Conservation (phyloP, 2,797 vertebrate genomes). For the Erethizon dorsatum region DNA sequence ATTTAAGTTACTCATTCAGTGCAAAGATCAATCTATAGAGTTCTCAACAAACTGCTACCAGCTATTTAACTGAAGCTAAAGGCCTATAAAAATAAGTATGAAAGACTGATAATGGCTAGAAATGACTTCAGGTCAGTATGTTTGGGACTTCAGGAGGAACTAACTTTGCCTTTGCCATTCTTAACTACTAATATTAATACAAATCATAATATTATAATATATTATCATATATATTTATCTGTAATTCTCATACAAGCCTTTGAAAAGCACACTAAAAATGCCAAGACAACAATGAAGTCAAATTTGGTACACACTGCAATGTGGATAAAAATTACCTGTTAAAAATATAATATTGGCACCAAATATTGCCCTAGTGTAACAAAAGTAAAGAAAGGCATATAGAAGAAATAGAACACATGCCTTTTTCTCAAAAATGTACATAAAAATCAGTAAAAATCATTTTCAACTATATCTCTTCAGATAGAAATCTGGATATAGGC, state of each 20-base stretch:
- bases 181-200: background rate
- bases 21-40: background rate
- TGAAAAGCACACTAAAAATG: constrained; percentile 22
- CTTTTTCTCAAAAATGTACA: constrained; percentile 46
- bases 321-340: background rate
- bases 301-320: constrained; percentile 18
- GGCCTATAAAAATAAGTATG: background rate
- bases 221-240: background rate
- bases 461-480: constrained; percentile 28
- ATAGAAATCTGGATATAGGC: background rate
- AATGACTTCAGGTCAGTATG: background rate
- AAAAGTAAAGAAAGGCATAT: constrained; percentile 28
- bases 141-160: background rate
- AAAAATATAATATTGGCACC: background rate
- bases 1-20: constrained; percentile 42
- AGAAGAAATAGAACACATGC: constrained; percentile 39
- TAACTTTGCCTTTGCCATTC: background rate
- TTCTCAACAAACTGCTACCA: constrained; percentile 43
- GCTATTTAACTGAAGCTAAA: background rate
- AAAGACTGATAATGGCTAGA: background rate
- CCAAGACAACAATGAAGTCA: constrained; percentile 27
- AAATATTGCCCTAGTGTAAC: constrained; percentile 37
- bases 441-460: constrained; percentile 16
- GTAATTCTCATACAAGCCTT: background rate
- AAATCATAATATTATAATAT: background rate